Evolutionary conservation across 2,888 invertebrate genomes (phyloP), one percentile per base, ranked within the genome.

Genomic region (Scaptomyza parva): DNA sequence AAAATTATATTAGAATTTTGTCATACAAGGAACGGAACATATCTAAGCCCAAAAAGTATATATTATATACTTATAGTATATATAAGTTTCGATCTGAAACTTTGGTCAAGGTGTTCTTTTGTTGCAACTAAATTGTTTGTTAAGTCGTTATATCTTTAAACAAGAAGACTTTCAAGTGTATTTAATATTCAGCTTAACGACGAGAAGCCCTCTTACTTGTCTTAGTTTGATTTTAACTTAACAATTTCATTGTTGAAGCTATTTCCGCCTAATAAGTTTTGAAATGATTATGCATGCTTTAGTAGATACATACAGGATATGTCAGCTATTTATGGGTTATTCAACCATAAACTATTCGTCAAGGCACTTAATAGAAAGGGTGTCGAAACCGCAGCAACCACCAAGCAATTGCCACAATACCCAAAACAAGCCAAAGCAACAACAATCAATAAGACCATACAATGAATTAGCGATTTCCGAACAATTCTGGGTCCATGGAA

Each of bases 381-480:
- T 50, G 20, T 3, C 20, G 47, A 50, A 50, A 53, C 57, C 63
- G 35, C 57, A 62, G 37, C 14, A 51, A 45, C 44, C 55, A 57
- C n/a, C 47, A 55, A 70, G 14, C 47, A 45, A 47, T 43, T 37
- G 22, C 51, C 57, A 47, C 45, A 50, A 61, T 33, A 41, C 33
- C 53, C 40, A 40, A 50, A 69, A 53, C 39, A 37, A 20, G 17
- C 37, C 17, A 22, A 12, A 69, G 41, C 28, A 39, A 52, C 28
- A 40, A 9, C 24, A 40, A 54, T 59, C 55, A 65, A 75, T 64
- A 59, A 72, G 54, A 58, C 39, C 26, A 48, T 24, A 69, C 71
- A 75, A 78, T 82, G 81, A 82, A 78, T 86, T 65, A 69, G 87
- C 81, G 75, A 63, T 68, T 86, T 86, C 58, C 41, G 48, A 51